Evolutionary conservation across 2,797 vertebrate species (phyloP).

Genomic region (Microctenopoma steveboyesi): DNA sequence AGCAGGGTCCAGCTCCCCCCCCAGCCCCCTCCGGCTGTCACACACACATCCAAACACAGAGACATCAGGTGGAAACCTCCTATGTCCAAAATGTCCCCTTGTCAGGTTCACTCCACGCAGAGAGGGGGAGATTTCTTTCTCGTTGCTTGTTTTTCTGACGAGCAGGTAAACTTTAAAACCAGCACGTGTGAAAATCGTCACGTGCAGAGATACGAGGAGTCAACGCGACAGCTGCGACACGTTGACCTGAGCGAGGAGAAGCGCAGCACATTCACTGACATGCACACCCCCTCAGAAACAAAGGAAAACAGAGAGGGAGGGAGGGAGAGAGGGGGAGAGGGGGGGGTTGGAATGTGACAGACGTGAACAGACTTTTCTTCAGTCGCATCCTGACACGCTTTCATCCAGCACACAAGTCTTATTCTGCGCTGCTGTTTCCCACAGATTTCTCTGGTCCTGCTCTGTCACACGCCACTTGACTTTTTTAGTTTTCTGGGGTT

Average conservation of each 20-base stretch:
- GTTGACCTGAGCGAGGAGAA: conserved; percentile 13
- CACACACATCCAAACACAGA: conserved; percentile 44
- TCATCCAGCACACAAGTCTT: conserved; percentile 24
- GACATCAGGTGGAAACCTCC: conserved; percentile 16
- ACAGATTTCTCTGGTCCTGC: conserved; percentile 15
- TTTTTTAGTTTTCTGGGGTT: conserved; percentile 1
- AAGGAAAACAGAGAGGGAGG: not conserved
- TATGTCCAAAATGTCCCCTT: conserved; percentile 33
- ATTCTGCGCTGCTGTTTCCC: conserved; percentile 16
- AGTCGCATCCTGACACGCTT: conserved; percentile 26
- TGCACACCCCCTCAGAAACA: conserved; percentile 24
- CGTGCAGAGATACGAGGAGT: conserved; percentile 9
- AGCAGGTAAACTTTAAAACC: conserved; percentile 16
- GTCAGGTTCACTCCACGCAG: conserved; percentile 19
- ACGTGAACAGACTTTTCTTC: conserved; percentile 8
- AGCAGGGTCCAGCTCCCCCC: conserved; percentile 50
- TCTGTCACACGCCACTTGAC: conserved; percentile 3
- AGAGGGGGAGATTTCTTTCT: not conserved
- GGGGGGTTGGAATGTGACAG: conserved; percentile 16
- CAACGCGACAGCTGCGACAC: not conserved
- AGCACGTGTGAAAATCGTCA: not conserved
- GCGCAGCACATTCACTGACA: conserved; percentile 4
- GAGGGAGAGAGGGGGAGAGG: too few species aligned
- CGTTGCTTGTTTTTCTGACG: not conserved
- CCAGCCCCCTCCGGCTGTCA: conserved; percentile 46